Evolutionary conservation across 2,113 vertebrate genomes (phyloP).

Genomic region (Suricata suricatta): DNA sequence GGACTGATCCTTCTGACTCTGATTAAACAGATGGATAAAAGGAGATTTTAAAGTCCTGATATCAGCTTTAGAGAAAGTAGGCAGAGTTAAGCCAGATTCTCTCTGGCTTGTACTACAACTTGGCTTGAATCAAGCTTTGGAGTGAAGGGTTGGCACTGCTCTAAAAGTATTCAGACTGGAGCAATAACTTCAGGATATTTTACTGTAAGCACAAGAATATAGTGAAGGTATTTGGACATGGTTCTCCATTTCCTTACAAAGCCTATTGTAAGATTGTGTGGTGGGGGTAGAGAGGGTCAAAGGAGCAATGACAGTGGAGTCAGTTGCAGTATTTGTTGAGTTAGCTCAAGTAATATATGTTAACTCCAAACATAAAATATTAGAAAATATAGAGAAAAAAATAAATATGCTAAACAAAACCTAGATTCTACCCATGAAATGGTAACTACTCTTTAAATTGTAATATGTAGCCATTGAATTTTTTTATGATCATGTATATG

Average conservation of each 20-base stretch:
- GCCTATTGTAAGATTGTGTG: background rate
- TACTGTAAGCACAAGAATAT: background rate
- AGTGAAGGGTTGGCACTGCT: background rate
- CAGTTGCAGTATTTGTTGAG: background rate
- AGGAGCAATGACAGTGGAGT: background rate
- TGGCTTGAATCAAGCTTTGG: background rate
- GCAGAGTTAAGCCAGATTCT: background rate
- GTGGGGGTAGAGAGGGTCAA: background rate
- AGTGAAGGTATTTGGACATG: background rate
- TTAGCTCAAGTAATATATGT: background rate
- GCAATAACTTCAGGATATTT: background rate
- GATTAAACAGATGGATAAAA: background rate
- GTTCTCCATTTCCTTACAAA: background rate
- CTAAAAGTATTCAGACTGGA: background rate
- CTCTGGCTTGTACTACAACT: background rate
- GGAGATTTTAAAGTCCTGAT: background rate
- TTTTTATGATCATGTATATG: background rate
- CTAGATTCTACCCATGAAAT: background rate
- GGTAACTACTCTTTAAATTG: background rate
- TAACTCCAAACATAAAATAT: background rate
- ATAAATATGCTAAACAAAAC: background rate
- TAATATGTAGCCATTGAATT: background rate
- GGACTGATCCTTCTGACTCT: background rate
- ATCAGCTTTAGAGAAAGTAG: background rate
- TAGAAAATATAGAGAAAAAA: background rate